phyloP scores from a whole-genome alignment of 2,113 vertebrate genomes.

The Pedionomus torquatus region DNA sequence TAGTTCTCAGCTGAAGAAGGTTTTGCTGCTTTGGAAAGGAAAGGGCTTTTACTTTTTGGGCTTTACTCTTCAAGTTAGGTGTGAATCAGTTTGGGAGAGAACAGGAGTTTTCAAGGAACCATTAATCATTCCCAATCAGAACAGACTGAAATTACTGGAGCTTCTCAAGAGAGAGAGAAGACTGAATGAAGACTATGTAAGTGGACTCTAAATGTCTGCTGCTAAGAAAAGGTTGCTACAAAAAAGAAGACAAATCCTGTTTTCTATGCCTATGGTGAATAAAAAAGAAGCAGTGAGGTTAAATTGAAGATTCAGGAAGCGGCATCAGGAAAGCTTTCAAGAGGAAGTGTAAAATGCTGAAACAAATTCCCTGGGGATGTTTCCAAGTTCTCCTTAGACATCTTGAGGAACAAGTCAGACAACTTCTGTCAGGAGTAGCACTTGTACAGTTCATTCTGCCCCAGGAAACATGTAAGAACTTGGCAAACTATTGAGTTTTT shows the following conservation, averaged over 20 bases:
- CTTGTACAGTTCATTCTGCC: not conserved
- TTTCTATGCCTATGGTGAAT: not conserved
- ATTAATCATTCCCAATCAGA: not conserved
- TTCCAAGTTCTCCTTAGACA: not conserved
- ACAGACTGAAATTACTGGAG: not conserved
- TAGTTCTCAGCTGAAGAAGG: not conserved
- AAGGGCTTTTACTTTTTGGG: not conserved
- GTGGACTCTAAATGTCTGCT: not conserved
- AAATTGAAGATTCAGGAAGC: not conserved
- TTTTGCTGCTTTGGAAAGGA: no score
- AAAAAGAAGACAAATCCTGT: not conserved
- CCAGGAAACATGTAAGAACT: not conserved
- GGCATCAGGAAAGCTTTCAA: not conserved
- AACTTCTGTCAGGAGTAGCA: not conserved
- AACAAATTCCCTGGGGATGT: not conserved
- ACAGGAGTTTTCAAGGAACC: not conserved
- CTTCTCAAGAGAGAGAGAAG: not conserved
- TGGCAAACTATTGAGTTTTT: not conserved
- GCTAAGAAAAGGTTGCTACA: not conserved
- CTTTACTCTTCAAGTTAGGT: not conserved
- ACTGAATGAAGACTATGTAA: not conserved
- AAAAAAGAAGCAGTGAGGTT: not conserved
- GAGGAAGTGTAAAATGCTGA: not conserved
- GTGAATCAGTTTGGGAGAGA: not conserved
- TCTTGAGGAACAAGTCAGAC: not conserved